These are phyloP conservation scores for Drosophila cognata DNA, from an alignment of 2,888 invertebrate species.

Conservation along the genomic window DNA sequence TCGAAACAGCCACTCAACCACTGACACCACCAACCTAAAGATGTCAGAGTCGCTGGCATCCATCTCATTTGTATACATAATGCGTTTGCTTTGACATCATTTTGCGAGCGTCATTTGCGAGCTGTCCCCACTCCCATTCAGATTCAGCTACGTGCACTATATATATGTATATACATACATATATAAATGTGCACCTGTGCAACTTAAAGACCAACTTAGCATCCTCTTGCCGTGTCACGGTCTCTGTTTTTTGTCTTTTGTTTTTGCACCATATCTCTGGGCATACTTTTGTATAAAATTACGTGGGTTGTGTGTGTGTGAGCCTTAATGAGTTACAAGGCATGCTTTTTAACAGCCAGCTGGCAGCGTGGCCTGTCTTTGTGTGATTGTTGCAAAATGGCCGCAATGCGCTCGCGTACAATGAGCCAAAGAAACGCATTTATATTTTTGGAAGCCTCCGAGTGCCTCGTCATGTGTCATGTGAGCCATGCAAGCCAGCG, in stretches of 20 bases:
- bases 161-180: neutral
- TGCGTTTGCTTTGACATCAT: slow-evolving; percentile 60
- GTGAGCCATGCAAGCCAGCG: neutral
- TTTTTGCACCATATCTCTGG: neutral
- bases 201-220: slow-evolving; percentile 52
- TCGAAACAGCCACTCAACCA: slow-evolving; percentile 25
- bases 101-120: slow-evolving; percentile 65
- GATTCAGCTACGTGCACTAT: neutral
- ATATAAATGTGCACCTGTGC: slow-evolving; percentile 35
- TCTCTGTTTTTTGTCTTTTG: slow-evolving; percentile 1
- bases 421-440: slow-evolving; percentile 7
- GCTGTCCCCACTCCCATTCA: slow-evolving; percentile 9
- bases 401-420: slow-evolving; percentile 16
- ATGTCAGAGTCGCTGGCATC: slow-evolving; percentile 14
- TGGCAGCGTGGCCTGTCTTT: slow-evolving; percentile 30
- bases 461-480: neutral
- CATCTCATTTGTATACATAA: slow-evolving; percentile 41
- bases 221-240: slow-evolving; percentile 28
- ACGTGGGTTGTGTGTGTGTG: slow-evolving; percentile 3
- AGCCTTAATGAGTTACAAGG: slow-evolving; percentile 48
- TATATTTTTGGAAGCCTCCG: neutral
- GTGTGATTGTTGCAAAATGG: slow-evolving; percentile 46
- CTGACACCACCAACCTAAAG: slow-evolving; percentile 13
- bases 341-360: slow-evolving; percentile 11
- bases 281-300: neutral